These are phyloP conservation scores for Smutsia gigantea DNA, from an alignment of 2,797 vertebrate genomes.

Conservation along the genomic window DNA sequence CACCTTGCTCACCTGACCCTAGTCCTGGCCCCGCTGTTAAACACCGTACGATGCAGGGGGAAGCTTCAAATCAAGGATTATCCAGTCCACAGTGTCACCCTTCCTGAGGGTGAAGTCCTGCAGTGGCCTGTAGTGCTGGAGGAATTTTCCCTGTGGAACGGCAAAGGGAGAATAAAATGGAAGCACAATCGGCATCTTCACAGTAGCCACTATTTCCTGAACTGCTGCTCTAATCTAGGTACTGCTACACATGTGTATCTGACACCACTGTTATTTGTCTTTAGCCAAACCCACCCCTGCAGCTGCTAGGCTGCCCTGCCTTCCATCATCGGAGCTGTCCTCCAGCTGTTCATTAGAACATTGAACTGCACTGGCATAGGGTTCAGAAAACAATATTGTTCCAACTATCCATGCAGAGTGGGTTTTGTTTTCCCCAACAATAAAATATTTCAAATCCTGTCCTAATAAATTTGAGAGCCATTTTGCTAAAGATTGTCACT, in stretches of 20 bases:
- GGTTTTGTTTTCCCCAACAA: not conserved
- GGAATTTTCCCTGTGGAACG: not conserved
- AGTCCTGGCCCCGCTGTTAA: not conserved
- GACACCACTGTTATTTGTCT: not conserved
- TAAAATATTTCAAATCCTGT: not conserved
- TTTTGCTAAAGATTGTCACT: conserved; percentile 2
- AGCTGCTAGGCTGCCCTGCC: not conserved
- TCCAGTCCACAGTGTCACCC: not conserved
- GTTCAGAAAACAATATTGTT: not conserved
- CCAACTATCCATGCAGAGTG: not conserved
- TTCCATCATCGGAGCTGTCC: not conserved
- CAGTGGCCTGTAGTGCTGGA: not conserved
- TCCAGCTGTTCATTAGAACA: not conserved
- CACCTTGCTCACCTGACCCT: not conserved
- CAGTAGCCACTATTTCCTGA: not conserved
- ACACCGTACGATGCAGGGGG: not conserved
- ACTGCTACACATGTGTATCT: not conserved
- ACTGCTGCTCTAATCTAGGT: not conserved
- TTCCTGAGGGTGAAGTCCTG: not conserved
- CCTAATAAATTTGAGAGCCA: not conserved
- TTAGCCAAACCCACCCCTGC: not conserved
- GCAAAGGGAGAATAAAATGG: not conserved
- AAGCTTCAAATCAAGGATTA: not conserved
- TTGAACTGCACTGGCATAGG: not conserved
- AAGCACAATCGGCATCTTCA: not conserved